Conservation (phyloP, 1,140 invertebrate species). For the Orius insidiosus region DNA sequence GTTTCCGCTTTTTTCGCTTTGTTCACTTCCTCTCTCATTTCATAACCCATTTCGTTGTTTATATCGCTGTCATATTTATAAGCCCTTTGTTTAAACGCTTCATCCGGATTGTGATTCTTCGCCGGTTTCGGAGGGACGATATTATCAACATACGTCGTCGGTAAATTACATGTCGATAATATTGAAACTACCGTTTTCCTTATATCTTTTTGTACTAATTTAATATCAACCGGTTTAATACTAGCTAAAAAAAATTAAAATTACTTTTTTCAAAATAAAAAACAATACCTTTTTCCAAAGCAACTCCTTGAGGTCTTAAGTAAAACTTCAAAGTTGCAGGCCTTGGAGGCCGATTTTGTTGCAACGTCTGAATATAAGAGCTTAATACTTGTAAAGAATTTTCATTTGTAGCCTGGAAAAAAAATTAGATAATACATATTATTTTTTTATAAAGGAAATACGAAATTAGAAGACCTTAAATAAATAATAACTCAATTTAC, state of each 20-base stretch:
- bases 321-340: constrained; percentile 55
- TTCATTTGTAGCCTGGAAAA: constrained; percentile 76
- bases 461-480: neutral
- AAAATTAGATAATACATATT: constrained; percentile 19
- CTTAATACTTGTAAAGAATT: constrained; percentile 75
- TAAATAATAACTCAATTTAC: neutral
- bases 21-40: neutral
- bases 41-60: neutral
- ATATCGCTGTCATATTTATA: constrained; percentile 2
- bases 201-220: constrained; percentile 46
- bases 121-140: constrained; percentile 25
- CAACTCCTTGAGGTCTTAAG: constrained; percentile 23
- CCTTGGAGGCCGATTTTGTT: constrained; percentile 37
- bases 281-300: constrained; percentile 11
- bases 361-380: constrained; percentile 57
- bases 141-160: constrained; percentile 66
- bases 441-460: neutral
- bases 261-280: neutral
- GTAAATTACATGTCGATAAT: constrained; percentile 60
- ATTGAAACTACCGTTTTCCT: constrained; percentile 57
- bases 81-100: constrained; percentile 8
- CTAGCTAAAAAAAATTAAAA: constrained; percentile 29
- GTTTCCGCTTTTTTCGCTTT: constrained; percentile 13
- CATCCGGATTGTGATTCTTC: neutral
- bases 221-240: constrained; percentile 54